Evolutionary conservation across 2,113 vertebrate genomes (phyloP).

Genomic region (Burhinus oedicnemus): DNA sequence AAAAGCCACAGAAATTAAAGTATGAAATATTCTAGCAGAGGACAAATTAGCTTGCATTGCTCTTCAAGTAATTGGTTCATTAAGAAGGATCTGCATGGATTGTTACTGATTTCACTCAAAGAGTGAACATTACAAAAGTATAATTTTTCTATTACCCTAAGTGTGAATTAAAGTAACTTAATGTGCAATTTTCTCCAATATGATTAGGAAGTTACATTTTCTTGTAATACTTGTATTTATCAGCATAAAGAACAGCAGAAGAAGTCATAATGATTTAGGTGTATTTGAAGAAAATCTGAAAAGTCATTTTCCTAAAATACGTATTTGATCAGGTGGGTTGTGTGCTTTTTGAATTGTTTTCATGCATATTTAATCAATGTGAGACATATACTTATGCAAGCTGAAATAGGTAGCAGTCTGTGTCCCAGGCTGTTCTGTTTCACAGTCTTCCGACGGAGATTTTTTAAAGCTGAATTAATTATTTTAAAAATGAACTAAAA

Average conservation of each 20-base stretch:
- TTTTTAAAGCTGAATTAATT: background rate
- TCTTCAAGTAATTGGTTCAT: background rate
- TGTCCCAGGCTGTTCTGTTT: conserved; percentile 33
- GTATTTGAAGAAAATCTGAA: background rate
- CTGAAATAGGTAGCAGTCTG: conserved; percentile 14
- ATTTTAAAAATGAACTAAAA: background rate
- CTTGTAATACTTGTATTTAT: background rate
- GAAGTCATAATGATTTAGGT: background rate
- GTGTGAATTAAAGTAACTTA: background rate
- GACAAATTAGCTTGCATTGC: background rate
- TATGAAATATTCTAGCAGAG: background rate
- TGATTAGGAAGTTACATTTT: background rate
- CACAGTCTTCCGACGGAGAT: background rate
- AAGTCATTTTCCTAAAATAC: background rate
- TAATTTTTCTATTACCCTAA: background rate
- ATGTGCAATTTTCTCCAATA: background rate
- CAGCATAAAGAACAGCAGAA: no score
- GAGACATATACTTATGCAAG: conserved; percentile 12
- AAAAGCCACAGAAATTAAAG: background rate
- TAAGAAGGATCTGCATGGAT: background rate
- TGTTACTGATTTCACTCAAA: background rate
- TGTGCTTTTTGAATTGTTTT: conserved; percentile 33
- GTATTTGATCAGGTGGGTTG: background rate
- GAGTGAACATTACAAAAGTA: background rate
- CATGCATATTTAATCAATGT: conserved; percentile 39